These are phyloP conservation scores for Limnothrissa miodon DNA, from an alignment of 2,113 vertebrate genomes.

Conservation along the genomic window DNA sequence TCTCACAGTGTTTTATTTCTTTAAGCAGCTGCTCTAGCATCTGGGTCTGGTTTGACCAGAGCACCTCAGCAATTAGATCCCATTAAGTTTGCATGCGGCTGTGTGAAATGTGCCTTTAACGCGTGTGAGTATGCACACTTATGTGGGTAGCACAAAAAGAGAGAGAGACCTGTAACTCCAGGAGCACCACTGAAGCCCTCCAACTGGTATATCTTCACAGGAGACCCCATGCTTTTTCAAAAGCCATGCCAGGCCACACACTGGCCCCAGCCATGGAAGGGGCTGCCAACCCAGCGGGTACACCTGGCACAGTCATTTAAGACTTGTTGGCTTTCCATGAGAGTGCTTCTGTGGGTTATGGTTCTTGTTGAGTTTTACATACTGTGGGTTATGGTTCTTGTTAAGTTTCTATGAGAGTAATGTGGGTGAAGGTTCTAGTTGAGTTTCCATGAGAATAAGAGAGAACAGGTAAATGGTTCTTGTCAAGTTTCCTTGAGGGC, in stretches of 20 bases:
- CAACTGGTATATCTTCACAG: neutral
- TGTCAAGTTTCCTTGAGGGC: neutral
- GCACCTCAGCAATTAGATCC: conserved; percentile 35
- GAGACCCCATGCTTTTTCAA: conserved; percentile 44
- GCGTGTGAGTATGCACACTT: conserved; percentile 9
- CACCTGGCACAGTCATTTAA: conserved; percentile 50
- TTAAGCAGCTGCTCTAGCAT: conserved; percentile 21
- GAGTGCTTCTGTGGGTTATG: neutral
- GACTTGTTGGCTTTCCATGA: too few relatives aligned
- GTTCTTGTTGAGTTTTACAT: too few relatives aligned
- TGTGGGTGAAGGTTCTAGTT: too few relatives aligned
- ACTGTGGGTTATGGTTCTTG: too few relatives aligned
- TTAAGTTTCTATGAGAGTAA: too few relatives aligned
- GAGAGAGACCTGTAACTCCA: neutral
- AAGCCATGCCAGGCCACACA: conserved; percentile 34
- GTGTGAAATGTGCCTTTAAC: neutral
- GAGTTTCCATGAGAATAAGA: too few relatives aligned
- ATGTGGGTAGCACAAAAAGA: neutral
- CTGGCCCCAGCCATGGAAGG: conserved; percentile 25
- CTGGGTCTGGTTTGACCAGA: conserved; percentile 15
- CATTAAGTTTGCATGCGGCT: conserved; percentile 40
- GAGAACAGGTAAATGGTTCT: neutral
- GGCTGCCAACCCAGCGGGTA: conserved; percentile 8
- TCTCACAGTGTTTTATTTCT: conserved; percentile 18
- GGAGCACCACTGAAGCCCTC: neutral